Evolutionary conservation across 2,113 vertebrate genomes (phyloP), one percentile per base, ranked within the genome.

Genomic region (Fukomys damarensis): DNA sequence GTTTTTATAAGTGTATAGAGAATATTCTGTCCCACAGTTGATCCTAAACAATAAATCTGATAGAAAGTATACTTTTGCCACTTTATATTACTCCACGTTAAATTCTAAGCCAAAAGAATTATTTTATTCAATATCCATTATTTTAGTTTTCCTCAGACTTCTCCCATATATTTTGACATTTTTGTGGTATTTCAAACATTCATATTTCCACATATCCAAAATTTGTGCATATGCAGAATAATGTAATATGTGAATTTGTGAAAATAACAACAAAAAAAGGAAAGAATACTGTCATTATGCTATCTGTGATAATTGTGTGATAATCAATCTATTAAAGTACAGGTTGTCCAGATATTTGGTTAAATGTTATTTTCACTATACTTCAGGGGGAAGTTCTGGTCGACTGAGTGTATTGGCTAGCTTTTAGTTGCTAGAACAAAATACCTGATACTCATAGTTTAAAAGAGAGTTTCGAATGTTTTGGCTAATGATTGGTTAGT

Each of bases 101-200:
- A 94, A 54, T 35, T 91, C 74, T 80, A 84, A 61, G 30, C 14
- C 30, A 58, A 63, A 10, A 11, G 22, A 76, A 30, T 7, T 35
- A 43, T 97, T 61, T 89, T 77, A 46, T 79, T 61, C 30, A 56
- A 16, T 56, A 56, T 20, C 72, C 61, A 54, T 6, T 16, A 85
- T 59, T 86, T 61, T 76, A 61, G 1, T 54, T 26, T 86, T 68
- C 85, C 22, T 74, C 87, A 22, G 52, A 49, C 6, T 87, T 14
- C 3, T 58, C 1, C 3, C 35, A 1, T 72, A 59, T 12, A 85
- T 63, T 86, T 94, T 89, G 32, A 14, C 35, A 68, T 88, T 86
- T 92, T 77, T 16, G 89, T 56, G 10, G 20, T 58, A 79, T 93
- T 63, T 89, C 20, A 95, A 28, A 16, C 32, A 79, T 93, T 91